Base-by-base conservation (phyloP, 2,888 invertebrate genomes). In the Ligdia adustata region DNA sequence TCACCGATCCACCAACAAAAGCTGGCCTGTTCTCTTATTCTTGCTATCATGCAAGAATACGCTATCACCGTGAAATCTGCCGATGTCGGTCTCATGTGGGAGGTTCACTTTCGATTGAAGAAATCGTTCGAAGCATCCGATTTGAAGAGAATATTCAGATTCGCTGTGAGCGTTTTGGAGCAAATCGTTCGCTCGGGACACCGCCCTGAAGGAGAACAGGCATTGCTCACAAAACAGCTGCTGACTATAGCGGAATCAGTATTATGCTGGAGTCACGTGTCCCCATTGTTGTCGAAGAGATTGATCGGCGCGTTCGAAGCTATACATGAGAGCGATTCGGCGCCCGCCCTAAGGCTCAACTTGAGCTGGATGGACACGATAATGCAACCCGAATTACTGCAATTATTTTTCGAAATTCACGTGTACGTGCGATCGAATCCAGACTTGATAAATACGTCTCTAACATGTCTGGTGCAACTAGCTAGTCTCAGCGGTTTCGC, bases 11-110 rank as follows among this genome's bases (percentile, higher is more conserved):
- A 72, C 46, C 93, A 94, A 44, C 95, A 97, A 93, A 91, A 95
- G 59, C 87, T 97, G 31, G 97, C 97, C 2, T 97, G 97, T 70
- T 94, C 95, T 47, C 92, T 98, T 38, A 93, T 98, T 66, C 91
- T 94, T 43, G 94, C 96, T 5, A 89, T 98, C 32, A 93, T 98
- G 91, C 96, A 96, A 88, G 98, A 98, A 79, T 97, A 96, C 86
- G 95, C 96, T 4, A 95, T 93, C 16, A 95, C 96, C 2, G 93
- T 95, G 0, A 94, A 96, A 70, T 96, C 97, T 1, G 94, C 96
- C 18, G 96, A 96, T 81, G 94, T 97, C 6, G 97, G 97, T 3
- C 88, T 98, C 34, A 94, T 97, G 28, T 97, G 96, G 96, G 97
- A 97, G 79, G 93, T 94, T 20, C 97, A 98, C 81, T 94, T 95